phyloP scores from a whole-genome alignment of 1,140 invertebrate species.

The Penaeus vannamei region DNA sequence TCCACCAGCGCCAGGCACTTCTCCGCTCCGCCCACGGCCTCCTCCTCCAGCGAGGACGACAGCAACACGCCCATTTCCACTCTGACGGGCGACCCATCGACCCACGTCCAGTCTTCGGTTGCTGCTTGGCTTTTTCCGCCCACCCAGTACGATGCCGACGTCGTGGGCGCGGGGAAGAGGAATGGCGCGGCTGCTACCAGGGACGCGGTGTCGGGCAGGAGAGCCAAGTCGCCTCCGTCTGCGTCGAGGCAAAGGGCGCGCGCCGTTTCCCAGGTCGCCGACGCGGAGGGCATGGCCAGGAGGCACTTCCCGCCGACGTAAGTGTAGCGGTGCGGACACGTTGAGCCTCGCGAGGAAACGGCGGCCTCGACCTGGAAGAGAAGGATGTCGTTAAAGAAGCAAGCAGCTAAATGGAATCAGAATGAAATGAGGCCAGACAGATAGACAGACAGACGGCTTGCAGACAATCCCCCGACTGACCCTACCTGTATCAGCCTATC shows the following conservation, averaged over 20 bases:
- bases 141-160: conserved; percentile 27
- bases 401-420: too few relatives aligned
- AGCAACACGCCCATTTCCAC: not conserved
- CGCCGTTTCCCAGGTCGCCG: conserved; percentile 27
- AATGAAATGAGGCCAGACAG: too few relatives aligned
- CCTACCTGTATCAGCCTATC: conserved; percentile 16
- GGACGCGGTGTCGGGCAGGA: too few relatives aligned
- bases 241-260: conserved; percentile 17
- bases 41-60: not conserved
- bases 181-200: not conserved
- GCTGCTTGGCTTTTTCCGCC: not conserved
- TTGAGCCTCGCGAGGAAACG: too few relatives aligned
- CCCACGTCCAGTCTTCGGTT: conserved; percentile 36
- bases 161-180: not conserved
- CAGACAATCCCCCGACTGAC: not conserved
- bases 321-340: conserved; percentile 21
- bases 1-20: not conserved
- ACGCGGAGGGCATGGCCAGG: not conserved
- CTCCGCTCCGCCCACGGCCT: too few relatives aligned
- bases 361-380: too few relatives aligned
- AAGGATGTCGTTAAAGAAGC: too few relatives aligned
- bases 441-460: too few relatives aligned
- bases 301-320: not conserved
- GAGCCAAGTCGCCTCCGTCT: conserved; percentile 32
- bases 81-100: not conserved